Conservation (phyloP, 2,888 invertebrate genomes). For the Myathropa florea region DNA sequence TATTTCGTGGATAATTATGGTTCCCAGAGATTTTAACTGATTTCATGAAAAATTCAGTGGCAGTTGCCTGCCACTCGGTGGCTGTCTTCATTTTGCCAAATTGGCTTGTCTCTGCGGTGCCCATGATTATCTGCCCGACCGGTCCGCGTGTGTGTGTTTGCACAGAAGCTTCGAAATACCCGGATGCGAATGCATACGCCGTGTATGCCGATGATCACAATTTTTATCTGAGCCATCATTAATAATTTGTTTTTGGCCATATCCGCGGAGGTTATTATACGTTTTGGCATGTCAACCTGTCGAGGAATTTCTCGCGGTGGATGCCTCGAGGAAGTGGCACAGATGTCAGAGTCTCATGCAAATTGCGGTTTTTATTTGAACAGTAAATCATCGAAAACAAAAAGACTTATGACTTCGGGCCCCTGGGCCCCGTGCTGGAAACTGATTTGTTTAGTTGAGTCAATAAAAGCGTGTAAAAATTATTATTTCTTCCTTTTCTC, state of each 20-base stretch:
- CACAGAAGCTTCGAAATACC: neutral
- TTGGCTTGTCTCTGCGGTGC: neutral
- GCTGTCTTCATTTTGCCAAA: slow-evolving; percentile 16
- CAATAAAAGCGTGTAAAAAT: neutral
- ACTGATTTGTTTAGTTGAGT: neutral
- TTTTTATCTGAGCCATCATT: neutral
- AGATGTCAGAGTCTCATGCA: slow-evolving; percentile 17
- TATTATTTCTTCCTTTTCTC: neutral
- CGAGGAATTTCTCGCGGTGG: neutral
- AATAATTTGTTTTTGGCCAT: slow-evolving; percentile 6
- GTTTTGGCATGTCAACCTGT: slow-evolving; percentile 7
- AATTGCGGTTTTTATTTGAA: neutral
- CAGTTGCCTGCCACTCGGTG: slow-evolving; percentile 11
- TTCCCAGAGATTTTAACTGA: neutral
- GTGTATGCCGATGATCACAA: slow-evolving; percentile 7
- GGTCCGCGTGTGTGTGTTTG: neutral
- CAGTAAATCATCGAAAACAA: neutral
- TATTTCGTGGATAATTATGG: neutral
- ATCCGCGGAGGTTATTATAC: neutral
- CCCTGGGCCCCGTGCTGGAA: too few relatives aligned
- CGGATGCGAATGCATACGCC: slow-evolving; percentile 12
- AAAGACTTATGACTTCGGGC: neutral
- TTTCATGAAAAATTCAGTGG: slow-evolving; percentile 15
- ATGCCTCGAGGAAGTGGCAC: slow-evolving; percentile 12
- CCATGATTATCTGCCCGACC: neutral